These are phyloP conservation scores for Bhutanitis thaidina DNA, from an alignment of 2,888 invertebrate genomes.

Conservation along the genomic window DNA sequence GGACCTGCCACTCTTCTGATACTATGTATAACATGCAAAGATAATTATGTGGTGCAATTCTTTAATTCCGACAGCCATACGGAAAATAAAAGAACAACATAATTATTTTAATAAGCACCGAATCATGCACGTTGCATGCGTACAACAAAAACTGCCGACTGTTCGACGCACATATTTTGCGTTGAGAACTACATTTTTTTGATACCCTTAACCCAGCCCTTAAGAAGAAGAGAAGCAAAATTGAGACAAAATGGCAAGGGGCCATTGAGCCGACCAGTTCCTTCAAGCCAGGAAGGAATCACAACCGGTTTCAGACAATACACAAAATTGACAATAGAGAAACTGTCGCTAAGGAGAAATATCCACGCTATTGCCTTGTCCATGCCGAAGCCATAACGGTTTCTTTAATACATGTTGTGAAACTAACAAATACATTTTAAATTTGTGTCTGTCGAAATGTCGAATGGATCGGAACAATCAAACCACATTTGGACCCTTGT, in stretches of 20 bases:
- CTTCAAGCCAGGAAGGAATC: conserved; percentile 45
- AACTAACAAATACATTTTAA: conserved; percentile 49
- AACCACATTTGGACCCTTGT: conserved; percentile 49
- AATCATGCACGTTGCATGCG: no score
- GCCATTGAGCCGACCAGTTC: conserved; percentile 37
- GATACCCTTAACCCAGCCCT: conserved; percentile 4
- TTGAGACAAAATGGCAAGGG: conserved; percentile 43
- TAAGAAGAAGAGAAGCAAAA: conserved; percentile 15
- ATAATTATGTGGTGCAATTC: no score
- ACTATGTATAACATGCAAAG: no score
- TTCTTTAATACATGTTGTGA: conserved; percentile 20
- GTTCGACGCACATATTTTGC: neutral
- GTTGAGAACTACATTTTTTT: neutral
- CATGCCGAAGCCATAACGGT: conserved; percentile 38
- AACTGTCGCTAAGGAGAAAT: conserved; percentile 56
- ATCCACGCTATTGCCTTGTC: conserved; percentile 37
- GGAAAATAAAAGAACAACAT: no score
- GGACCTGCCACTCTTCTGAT: no score
- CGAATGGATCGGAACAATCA: conserved; percentile 54
- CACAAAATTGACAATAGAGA: conserved; percentile 44
- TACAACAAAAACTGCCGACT: no score
- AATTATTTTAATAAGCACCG: no score
- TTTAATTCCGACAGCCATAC: no score
- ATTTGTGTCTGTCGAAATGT: conserved; percentile 39
- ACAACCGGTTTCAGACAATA: conserved; percentile 44